Evolutionary conservation across 1,140 invertebrate species (phyloP), one percentile per base, ranked within the genome.

Genomic region (Drosophila ficusphila): DNA sequence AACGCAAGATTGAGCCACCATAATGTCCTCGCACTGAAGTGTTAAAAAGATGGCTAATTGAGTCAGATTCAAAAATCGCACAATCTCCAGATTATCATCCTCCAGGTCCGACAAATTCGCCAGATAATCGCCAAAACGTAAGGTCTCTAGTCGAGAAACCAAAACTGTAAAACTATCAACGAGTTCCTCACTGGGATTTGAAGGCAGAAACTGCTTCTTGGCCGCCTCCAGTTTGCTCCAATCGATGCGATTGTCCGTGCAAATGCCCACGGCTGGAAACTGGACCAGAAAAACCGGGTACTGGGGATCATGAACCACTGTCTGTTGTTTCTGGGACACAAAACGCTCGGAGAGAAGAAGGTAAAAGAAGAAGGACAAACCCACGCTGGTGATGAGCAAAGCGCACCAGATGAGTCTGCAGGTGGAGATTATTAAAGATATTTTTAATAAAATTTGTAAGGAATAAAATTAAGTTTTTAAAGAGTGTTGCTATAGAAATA

Each of bases 241-340:
- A 27, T 90, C 76, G 21, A 90, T 70, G 31, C 89, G 89, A 89
- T 95, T 95, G 12, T 94, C 91, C 68, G 94, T 92, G 76, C 95
- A 96, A 49, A 96, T 90, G 0, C 94, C 95, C 0, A 96, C 93
- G 1, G 94, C 94, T 1, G 95, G 95, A 83, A 95, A 96, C 0
- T 93, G 93, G 33, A 94, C 93, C 62, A 94, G 93, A 92, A 94
- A 95, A 12, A 95, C 94, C 0, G 94, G 93, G 41, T 93, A 93
- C 77, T 95, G 94, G 0, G 93, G 94, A 39, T 94, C 93, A 62
- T 95, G 94, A 53, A 95, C 94, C 0, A 95, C 93, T 1, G 92
- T 91, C 49, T 90, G 76, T 25, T 90, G 44, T 31, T 86, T 90
- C 51, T 90, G 82, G 6, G 78, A 49, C 4, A 54, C 67, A 49